Conservation (phyloP, 2,113 vertebrate genomes). For the Aepyceros melampus region DNA sequence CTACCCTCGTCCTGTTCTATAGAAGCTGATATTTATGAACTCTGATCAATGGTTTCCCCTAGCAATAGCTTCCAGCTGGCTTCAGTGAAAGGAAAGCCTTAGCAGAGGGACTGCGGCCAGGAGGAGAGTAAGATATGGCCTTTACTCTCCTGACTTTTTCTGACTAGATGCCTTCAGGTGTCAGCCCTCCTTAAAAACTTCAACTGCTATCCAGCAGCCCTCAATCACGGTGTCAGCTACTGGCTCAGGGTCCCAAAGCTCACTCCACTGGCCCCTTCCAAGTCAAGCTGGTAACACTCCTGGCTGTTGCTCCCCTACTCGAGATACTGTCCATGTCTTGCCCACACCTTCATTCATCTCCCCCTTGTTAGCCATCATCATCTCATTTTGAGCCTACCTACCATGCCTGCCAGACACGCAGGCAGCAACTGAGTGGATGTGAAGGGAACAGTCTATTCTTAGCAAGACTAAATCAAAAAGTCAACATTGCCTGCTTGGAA, state of each 20-base stretch:
- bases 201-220: not conserved
- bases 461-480: not conserved
- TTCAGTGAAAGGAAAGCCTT: not conserved
- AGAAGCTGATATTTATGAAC: not conserved
- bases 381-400: accelerated
- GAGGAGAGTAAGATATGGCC: not conserved
- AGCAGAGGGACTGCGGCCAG: not conserved
- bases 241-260: not conserved
- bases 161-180: not conserved
- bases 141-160: not conserved
- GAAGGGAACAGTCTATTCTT: not conserved
- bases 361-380: not conserved
- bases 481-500: not conserved
- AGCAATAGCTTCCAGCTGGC: not conserved
- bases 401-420: not conserved
- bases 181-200: not conserved
- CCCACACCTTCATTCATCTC: not conserved
- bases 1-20: accelerated
- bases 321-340: not conserved
- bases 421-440: not conserved
- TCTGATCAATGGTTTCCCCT: accelerated
- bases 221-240: not conserved
- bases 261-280: accelerated
- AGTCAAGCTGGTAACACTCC: not conserved
- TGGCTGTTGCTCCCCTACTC: accelerated